These are phyloP conservation scores for Rhodeus uyekii DNA, from an alignment of 2,797 vertebrate species.

Conservation along the genomic window DNA sequence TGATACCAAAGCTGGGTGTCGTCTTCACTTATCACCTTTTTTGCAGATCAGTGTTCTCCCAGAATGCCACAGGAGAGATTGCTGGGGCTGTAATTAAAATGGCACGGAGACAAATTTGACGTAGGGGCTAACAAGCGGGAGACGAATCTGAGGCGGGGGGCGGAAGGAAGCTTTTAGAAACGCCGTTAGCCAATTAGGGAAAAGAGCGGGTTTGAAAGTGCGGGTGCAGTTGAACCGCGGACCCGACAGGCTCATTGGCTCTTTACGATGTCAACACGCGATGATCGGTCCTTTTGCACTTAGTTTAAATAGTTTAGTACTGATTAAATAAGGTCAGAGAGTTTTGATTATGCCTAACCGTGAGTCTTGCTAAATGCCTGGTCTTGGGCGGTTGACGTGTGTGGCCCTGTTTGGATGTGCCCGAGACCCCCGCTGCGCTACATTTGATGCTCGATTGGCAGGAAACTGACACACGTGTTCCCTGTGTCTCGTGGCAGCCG, in stretches of 20 bases:
- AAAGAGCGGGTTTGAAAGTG: conserved; percentile 52
- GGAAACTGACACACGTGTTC: conserved; percentile 70
- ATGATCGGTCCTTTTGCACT: not conserved
- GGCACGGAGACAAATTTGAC: conserved; percentile 85
- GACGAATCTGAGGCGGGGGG: conserved; percentile 57
- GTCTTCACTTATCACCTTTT: conserved; percentile 85
- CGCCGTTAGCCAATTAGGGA: conserved; percentile 68
- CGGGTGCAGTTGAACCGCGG: not conserved
- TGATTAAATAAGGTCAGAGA: not conserved
- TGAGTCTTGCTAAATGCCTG: conserved; percentile 22
- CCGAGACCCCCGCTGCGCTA: conserved; percentile 64
- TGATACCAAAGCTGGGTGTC: conserved; percentile 83
- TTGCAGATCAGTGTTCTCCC: conserved; percentile 84
- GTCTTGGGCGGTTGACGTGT: conserved; percentile 53
- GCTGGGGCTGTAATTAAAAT: conserved; percentile 86
- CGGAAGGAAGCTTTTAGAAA: conserved; percentile 30
- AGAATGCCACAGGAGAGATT: conserved; percentile 86
- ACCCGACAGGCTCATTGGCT: conserved; percentile 11
- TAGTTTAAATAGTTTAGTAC: conserved; percentile 23
- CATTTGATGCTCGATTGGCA: conserved; percentile 78
- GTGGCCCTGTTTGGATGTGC: conserved; percentile 62
- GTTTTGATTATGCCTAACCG: not conserved
- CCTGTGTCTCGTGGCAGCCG: conserved; percentile 72
- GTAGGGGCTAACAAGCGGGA: conserved; percentile 69
- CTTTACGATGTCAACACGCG: not conserved